phyloP scores from a whole-genome alignment of 2,113 vertebrate species.

The Psilopsiagon aurifrons region DNA sequence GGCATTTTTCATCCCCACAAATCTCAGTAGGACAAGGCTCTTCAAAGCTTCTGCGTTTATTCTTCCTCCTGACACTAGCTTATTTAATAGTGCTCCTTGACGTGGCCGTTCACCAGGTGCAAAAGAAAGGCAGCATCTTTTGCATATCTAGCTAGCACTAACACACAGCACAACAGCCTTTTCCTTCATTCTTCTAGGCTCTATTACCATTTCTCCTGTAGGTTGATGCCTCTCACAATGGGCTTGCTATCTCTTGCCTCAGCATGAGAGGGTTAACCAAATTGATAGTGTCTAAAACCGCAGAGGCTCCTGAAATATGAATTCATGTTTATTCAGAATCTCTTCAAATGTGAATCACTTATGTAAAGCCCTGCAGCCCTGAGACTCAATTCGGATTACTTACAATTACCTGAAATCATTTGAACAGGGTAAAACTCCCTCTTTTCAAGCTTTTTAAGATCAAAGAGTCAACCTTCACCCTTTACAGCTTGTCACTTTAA shows the following conservation, averaged over 20 bases:
- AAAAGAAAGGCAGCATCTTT: background rate
- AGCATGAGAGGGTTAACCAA: background rate
- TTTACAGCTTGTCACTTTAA: slow-evolving; percentile 49
- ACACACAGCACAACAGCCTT: background rate
- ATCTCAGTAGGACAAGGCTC: background rate
- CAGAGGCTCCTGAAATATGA: background rate
- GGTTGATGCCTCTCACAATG: background rate
- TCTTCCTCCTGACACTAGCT: background rate
- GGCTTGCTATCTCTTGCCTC: background rate
- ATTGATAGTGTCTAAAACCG: background rate
- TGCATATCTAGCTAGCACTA: background rate
- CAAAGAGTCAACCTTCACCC: slow-evolving; percentile 48
- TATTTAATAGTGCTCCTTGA: background rate
- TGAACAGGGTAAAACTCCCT: slow-evolving; percentile 41
- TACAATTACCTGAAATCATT: slow-evolving; percentile 58
- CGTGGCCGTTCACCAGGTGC: background rate
- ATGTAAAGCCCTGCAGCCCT: slow-evolving; percentile 41
- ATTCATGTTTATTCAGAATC: slow-evolving; percentile 54
- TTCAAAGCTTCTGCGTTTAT: background rate
- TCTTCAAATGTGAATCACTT: slow-evolving; percentile 12
- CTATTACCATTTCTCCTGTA: background rate
- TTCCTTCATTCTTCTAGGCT: background rate
- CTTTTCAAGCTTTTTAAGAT: slow-evolving; percentile 67
- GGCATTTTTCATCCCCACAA: background rate
- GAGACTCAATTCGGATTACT: slow-evolving; percentile 62